Evolutionary conservation across 2,797 vertebrate genomes (phyloP).

Genomic region (Cygnus olor): DNA sequence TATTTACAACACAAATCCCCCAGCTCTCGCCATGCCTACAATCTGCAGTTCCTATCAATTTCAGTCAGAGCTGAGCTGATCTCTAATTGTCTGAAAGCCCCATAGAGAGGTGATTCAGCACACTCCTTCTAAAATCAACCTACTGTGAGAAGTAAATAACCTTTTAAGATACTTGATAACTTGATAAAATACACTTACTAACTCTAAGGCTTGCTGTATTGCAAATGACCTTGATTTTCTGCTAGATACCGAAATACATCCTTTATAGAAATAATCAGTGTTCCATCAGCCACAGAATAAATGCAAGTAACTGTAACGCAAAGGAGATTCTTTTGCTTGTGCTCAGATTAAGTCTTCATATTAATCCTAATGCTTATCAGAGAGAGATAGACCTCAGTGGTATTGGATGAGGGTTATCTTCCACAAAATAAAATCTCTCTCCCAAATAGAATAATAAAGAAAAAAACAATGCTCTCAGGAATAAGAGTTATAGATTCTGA

Average conservation of each 20-base stretch:
- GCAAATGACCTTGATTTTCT: not conserved
- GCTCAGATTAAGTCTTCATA: not conserved
- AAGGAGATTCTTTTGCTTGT: not conserved
- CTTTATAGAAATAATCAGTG: not conserved
- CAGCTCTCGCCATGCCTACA: not conserved
- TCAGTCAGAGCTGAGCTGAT: not conserved
- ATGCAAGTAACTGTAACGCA: not conserved
- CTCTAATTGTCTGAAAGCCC: not conserved
- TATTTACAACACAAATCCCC: not conserved
- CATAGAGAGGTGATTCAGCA: not conserved
- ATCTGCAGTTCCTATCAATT: not conserved
- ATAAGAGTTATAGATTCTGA: not conserved
- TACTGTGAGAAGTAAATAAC: not conserved
- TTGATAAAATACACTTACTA: not conserved
- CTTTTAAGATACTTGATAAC: not conserved
- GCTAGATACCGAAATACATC: not conserved
- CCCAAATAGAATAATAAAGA: not conserved
- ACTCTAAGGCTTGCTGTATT: not conserved
- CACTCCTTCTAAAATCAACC: not conserved
- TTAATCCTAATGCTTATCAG: not conserved
- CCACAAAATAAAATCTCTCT: not conserved
- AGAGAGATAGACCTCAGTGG: not conserved
- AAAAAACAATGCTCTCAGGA: not conserved
- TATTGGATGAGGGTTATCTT: not conserved
- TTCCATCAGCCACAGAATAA: not conserved